These are phyloP conservation scores for Megalurothrips usitatus DNA, from an alignment of 2,888 invertebrate species.

Conservation along the genomic window DNA sequence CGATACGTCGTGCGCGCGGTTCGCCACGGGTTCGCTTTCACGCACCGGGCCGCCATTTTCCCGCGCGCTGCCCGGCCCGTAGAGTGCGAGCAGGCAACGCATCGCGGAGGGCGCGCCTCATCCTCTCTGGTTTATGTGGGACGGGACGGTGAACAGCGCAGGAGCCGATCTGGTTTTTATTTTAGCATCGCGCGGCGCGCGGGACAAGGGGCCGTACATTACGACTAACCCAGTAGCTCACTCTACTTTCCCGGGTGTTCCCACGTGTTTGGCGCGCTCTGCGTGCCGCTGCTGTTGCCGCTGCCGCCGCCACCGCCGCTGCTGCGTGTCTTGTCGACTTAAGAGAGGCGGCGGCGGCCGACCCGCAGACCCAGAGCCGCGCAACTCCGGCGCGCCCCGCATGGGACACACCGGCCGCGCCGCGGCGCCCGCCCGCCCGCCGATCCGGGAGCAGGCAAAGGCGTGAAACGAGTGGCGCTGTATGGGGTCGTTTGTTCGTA, in stretches of 20 bases:
- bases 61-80: neutral
- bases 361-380: neutral
- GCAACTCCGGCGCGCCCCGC: neutral
- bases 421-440: neutral
- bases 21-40: no score
- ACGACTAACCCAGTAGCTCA: slow-evolving; percentile 1
- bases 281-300: no score
- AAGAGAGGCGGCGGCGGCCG: no score
- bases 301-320: no score
- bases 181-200: neutral
- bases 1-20: no score
- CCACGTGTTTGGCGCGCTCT: neutral
- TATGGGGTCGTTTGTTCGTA: neutral
- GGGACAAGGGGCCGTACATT: neutral
- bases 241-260: slow-evolving; percentile 1
- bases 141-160: neutral
- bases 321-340: no score
- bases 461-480: neutral
- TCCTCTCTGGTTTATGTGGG: neutral
- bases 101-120: neutral
- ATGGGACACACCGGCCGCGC: neutral
- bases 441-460: neutral
- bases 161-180: neutral
- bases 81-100: neutral
- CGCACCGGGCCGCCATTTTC: no score